Conservation (phyloP, 1,140 invertebrate genomes). For the Goniozus legneri region DNA sequence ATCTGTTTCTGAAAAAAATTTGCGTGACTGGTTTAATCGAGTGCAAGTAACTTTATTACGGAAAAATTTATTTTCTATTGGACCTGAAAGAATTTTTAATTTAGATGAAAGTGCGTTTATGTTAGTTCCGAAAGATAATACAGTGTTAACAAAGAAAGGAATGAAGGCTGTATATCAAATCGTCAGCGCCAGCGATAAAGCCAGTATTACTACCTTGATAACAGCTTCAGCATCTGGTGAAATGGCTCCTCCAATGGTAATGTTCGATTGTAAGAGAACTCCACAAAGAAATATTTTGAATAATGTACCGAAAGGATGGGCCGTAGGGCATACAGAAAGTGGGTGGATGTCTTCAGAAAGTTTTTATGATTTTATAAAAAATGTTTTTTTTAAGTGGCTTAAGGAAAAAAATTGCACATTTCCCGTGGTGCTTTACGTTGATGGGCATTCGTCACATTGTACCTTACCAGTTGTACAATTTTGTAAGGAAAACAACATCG, state of each 20-base stretch:
- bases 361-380: slow-evolving; percentile 5
- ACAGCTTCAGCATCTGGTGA: slow-evolving; percentile 28
- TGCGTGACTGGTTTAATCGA: slow-evolving; percentile 19
- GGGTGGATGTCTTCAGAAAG: slow-evolving; percentile 9
- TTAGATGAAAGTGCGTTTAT: slow-evolving; percentile 7
- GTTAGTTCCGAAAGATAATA: slow-evolving; percentile 7
- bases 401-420: neutral
- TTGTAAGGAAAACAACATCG: slow-evolving; percentile 26
- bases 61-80: slow-evolving; percentile 5
- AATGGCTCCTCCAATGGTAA: slow-evolving; percentile 30
- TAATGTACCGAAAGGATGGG: slow-evolving; percentile 34
- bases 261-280: slow-evolving; percentile 31
- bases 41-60: slow-evolving; percentile 11
- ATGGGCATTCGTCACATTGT: slow-evolving; percentile 35
- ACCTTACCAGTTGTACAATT: slow-evolving; percentile 20
- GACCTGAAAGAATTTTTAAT: slow-evolving; percentile 6
- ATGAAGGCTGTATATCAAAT: slow-evolving; percentile 2
- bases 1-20: slow-evolving; percentile 16
- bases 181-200: slow-evolving; percentile 15
- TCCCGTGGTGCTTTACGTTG: slow-evolving; percentile 21
- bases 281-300: slow-evolving; percentile 24
- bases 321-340: slow-evolving; percentile 21
- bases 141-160: slow-evolving; percentile 6
- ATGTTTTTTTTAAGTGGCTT: slow-evolving; percentile 7
- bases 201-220: slow-evolving; percentile 18